Evolutionary conservation across 2,888 invertebrate genomes (phyloP).

Genomic region (Phorcus lineatus): DNA sequence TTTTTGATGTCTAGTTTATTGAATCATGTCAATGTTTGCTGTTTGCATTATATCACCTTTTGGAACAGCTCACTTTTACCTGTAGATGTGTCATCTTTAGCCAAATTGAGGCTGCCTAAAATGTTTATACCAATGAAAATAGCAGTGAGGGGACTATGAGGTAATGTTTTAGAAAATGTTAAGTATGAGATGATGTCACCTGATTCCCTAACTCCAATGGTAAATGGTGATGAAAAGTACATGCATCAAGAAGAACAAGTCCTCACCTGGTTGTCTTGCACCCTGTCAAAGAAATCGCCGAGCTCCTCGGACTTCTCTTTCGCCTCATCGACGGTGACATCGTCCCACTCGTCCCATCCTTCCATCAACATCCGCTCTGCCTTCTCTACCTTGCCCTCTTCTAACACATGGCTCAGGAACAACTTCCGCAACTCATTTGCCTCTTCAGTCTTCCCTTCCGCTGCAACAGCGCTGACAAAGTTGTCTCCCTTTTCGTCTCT

Average conservation of each 20-base stretch:
- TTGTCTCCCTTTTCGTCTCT: constrained; percentile 50
- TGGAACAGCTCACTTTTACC: too few relatives aligned
- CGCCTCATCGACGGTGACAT: constrained; percentile 39
- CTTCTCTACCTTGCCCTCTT: constrained; percentile 22
- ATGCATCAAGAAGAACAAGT: background rate
- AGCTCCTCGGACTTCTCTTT: constrained; percentile 38
- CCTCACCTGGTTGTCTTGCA: constrained; percentile 46
- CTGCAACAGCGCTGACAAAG: constrained; percentile 50
- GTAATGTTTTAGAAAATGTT: too few relatives aligned
- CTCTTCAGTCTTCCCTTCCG: constrained; percentile 37
- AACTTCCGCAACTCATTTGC: constrained; percentile 42
- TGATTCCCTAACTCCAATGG: too few relatives aligned
- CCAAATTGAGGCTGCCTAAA: too few relatives aligned
- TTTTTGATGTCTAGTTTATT: too few relatives aligned
- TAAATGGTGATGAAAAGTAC: too few relatives aligned
- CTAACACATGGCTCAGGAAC: constrained; percentile 37
- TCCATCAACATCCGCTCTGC: constrained; percentile 38
- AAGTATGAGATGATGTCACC: too few relatives aligned
- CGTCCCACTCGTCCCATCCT: constrained; percentile 52
- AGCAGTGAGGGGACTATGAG: too few relatives aligned
- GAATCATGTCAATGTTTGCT: too few relatives aligned
- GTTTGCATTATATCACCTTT: too few relatives aligned
- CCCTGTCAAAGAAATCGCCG: constrained; percentile 39
- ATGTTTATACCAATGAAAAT: too few relatives aligned
- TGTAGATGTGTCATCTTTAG: too few relatives aligned